phyloP scores from a whole-genome alignment of 2,113 vertebrate genomes.

The Tonatia bakeri region DNA sequence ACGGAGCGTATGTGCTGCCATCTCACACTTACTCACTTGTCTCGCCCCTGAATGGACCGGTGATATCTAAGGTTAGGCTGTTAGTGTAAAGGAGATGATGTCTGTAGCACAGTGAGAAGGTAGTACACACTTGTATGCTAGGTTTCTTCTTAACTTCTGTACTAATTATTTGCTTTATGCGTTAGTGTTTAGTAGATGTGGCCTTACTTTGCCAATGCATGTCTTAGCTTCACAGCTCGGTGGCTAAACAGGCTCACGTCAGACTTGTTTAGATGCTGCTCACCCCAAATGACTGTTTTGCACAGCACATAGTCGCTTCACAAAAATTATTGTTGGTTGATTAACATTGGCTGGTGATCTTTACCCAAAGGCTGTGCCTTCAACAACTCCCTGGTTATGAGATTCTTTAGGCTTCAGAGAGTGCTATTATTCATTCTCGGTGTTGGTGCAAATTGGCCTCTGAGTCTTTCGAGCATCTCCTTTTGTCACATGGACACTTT shows the following conservation, averaged over 20 bases:
- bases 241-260: neutral
- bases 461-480: neutral
- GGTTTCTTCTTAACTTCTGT: neutral
- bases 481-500: conserved; percentile 10
- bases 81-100: neutral
- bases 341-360: neutral
- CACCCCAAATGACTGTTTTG: neutral
- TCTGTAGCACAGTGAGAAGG: rapidly evolving
- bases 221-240: neutral
- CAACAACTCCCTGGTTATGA: neutral
- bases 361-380: neutral
- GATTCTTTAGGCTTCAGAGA: neutral
- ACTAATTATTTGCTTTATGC: neutral
- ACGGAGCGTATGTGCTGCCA: rapidly evolving
- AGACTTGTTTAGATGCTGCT: neutral
- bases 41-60: neutral
- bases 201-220: neutral
- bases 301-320: neutral
- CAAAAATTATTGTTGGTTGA: neutral
- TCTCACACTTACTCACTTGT: neutral
- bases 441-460: neutral
- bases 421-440: neutral
- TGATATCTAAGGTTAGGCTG: neutral
- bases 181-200: neutral
- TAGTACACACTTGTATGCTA: neutral